Base-by-base conservation (phyloP, 92 coral and sea anemone genomes). In the Zoanthus gigantus region DNA sequence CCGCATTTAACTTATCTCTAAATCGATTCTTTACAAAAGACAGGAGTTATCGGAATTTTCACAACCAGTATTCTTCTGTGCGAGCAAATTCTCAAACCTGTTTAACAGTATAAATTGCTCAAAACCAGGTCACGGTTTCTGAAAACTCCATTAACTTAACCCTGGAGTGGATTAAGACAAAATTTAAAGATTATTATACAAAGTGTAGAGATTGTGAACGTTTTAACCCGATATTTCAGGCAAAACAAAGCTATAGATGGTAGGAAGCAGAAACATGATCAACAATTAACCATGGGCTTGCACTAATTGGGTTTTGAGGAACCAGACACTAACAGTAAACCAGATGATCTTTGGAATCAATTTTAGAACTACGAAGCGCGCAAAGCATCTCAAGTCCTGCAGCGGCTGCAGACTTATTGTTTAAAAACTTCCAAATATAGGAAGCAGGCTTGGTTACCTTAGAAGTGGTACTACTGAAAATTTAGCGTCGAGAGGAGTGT, bases 311-410 rank as follows among this genome's bases (percentile, higher is more conserved):
- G 42, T 34, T 34, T 34, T 34, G 3, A 34, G 3, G 42, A 34
- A 34, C 42, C 42, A 34, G 42, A 34, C 42, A 1, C 42, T 68
- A 28, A 68, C 45, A 68, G 7, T 67, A 68, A 68, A 68, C 74
- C 74, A 68, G 74, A 37, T 17, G 5, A 67, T 37, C 28, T 67
- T 67, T 68, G 2, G 34, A 42, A 68, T 8, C 5, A 2, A 8
- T 68, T 68, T 68, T 68, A 68, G 29, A 68, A 9, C 73, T 69
- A 11, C 74, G 9, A 11, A 29, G 74, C 74, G 12, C 42, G 74
- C 74, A 69, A 69, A 69, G 74, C 74, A 69, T 69, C 74, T 69
- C 74, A 69, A 18, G 45, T 69, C 74, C 45, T 69, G 74, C 74
- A 69, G 45, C 23, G 42, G 12, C 37, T 69, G 74, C 74, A 1